phyloP scores from a whole-genome alignment of 92 coral and sea anemone species.

The Heliopora coerulea region DNA sequence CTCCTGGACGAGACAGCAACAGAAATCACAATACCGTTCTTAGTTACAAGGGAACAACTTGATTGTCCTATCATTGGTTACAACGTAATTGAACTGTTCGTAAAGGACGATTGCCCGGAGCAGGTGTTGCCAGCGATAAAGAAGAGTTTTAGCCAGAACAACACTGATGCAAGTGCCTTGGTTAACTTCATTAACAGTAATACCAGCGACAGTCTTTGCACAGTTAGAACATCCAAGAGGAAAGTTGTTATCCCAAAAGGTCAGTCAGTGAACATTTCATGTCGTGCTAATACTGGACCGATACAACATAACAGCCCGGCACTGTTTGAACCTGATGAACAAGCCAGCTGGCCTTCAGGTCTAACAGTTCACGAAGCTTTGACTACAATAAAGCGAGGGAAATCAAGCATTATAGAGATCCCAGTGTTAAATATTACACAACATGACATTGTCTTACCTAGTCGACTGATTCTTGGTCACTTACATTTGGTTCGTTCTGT shows the following conservation, averaged over 20 bases:
- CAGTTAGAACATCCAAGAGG: conserved; percentile 41
- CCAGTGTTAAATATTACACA: conserved; percentile 36
- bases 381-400: conserved; percentile 32
- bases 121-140: conserved; percentile 25
- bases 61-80: conserved; percentile 54
- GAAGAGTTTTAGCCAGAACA: conserved; percentile 44
- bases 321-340: conserved; percentile 31
- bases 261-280: conserved; percentile 41
- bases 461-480: conserved; percentile 10
- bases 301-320: conserved; percentile 32
- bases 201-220: not conserved
- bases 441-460: conserved; percentile 33
- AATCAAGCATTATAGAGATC: conserved; percentile 21
- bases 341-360: not conserved
- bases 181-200: not conserved
- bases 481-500: conserved; percentile 43
- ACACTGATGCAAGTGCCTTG: conserved; percentile 36
- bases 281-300: conserved; percentile 65
- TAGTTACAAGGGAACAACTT: conserved; percentile 47
- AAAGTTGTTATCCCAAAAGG: conserved; percentile 45
- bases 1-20: conserved; percentile 33
- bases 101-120: conserved; percentile 34
- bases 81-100: conserved; percentile 53
- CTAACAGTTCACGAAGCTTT: conserved; percentile 31
- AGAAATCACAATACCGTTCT: conserved; percentile 37